Base-by-base conservation (phyloP, 2,113 vertebrate species). In the Spheniscus mendiculus region DNA sequence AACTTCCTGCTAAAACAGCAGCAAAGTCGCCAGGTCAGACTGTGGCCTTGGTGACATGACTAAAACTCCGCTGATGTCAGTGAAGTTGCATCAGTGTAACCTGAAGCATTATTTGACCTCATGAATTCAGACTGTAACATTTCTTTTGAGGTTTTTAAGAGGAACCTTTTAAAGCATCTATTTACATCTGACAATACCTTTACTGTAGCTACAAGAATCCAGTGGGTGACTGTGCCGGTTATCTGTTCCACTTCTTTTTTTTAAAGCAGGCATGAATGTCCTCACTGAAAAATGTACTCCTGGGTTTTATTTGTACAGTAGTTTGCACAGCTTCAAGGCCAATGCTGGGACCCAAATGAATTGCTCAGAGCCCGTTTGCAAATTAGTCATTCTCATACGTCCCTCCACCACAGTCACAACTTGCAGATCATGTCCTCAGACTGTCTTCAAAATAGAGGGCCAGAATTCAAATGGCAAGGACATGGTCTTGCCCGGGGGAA, bases 331-430 rank as follows among this genome's bases (percentile, higher is more conserved):
- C 70, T 90, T 81, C 32, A 82, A 72, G 71, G 63, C 58, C 63
- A 85, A 10, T 61, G 81, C 63, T 67, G 72, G 55, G 30, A 78
- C 61, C 61, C 89, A 89, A 94, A 96, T 58, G 89, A 97, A 94
- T 56, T 87, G 49, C 78, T 96, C 42, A 53, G 80, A 95, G 55
- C 56, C 44, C 55, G 79, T 76, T 88, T 94, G 90, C 52, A 96
- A 93, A 97, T 92, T 10, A 67, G 55, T 17, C 38, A 40, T 86
- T 95, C 94, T 87, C 92, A 82, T 84, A 73, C 3, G 2, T 72
- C 67, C 49, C 73, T 94, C 93, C 67, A 76, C 26, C 36, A 65
- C 16, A 42, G 58, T 5, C 53, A 72, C 53, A 56, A 47, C 25
- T 55, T 20, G 27, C 12, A 73, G 59, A 63, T 82, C 6, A 5